These are phyloP conservation scores for Epirrhoe alternata DNA, from an alignment of 2,888 invertebrate genomes.

Conservation along the genomic window DNA sequence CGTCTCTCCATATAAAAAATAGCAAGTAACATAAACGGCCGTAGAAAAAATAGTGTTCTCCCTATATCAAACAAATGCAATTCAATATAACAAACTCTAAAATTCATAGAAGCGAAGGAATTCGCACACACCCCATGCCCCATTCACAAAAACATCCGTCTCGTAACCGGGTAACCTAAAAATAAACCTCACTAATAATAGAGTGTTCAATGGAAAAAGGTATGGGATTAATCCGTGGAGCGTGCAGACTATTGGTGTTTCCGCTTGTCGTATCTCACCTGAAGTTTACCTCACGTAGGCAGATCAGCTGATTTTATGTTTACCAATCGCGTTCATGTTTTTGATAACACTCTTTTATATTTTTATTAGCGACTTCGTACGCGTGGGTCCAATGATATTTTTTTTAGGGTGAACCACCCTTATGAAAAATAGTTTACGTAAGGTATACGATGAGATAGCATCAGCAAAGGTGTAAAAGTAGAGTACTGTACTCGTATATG, in stretches of 20 bases:
- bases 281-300: slow-evolving; percentile 26
- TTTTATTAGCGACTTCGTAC: too few relatives aligned
- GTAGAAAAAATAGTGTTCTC: too few relatives aligned
- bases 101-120: slow-evolving; percentile 4
- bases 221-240: slow-evolving; percentile 39
- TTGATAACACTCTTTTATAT: not conserved
- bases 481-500: too few relatives aligned
- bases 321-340: not conserved
- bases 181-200: slow-evolving; percentile 40
- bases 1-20: too few relatives aligned
- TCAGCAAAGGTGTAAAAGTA: too few relatives aligned
- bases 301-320: slow-evolving; percentile 13
- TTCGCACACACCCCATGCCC: slow-evolving; percentile 14
- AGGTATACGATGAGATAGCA: too few relatives aligned
- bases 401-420: too few relatives aligned
- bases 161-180: slow-evolving; percentile 42
- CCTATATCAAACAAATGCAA: too few relatives aligned
- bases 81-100: too few relatives aligned
- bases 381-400: too few relatives aligned
- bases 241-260: slow-evolving; percentile 41
- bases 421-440: too few relatives aligned
- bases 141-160: slow-evolving; percentile 34
- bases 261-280: slow-evolving; percentile 43
- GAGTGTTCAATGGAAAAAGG: slow-evolving; percentile 42
- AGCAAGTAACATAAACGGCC: too few relatives aligned